A percentile compares a stretch with the other conserved stretches of the same genome.
These are phyloP conservation scores for Rhineura floridana DNA, from an alignment of 2,113 vertebrate genomes.

Conservation along the genomic window DNA sequence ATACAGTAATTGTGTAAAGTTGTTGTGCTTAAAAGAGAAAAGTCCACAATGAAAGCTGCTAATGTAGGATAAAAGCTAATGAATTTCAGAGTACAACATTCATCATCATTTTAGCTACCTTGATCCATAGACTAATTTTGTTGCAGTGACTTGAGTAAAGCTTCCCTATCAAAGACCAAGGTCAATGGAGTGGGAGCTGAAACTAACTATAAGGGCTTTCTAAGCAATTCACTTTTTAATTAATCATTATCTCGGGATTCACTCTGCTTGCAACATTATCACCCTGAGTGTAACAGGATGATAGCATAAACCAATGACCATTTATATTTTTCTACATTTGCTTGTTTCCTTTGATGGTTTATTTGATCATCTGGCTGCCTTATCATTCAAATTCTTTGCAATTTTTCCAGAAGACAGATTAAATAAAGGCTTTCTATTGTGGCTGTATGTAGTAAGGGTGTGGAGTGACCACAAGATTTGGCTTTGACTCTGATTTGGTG, in stretches of 20 bases:
- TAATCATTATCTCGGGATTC: background rate
- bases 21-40: background rate
- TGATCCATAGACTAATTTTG: slow-evolving; percentile 4
- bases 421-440: background rate
- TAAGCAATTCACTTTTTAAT: background rate
- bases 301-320: background rate
- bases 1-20: slow-evolving; percentile 5
- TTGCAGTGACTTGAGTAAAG: slow-evolving; percentile 8
- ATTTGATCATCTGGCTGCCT: background rate
- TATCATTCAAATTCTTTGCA: background rate
- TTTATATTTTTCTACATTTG: background rate
- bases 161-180: slow-evolving; percentile 1
- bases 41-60: slow-evolving; percentile 1
- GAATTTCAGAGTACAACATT: slow-evolving; percentile 27
- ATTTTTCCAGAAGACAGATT: background rate
- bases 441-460: background rate
- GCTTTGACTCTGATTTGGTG: too few relatives aligned
- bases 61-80: slow-evolving; percentile 22
- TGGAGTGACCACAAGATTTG: too few relatives aligned
- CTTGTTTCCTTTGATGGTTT: background rate
- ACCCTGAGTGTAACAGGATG: background rate
- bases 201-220: background rate
- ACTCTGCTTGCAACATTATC: background rate
- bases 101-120: slow-evolving; percentile 10
- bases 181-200: background rate